These are phyloP conservation scores for Myotis findleyi DNA, from an alignment of 2,797 vertebrate genomes.

Conservation along the genomic window DNA sequence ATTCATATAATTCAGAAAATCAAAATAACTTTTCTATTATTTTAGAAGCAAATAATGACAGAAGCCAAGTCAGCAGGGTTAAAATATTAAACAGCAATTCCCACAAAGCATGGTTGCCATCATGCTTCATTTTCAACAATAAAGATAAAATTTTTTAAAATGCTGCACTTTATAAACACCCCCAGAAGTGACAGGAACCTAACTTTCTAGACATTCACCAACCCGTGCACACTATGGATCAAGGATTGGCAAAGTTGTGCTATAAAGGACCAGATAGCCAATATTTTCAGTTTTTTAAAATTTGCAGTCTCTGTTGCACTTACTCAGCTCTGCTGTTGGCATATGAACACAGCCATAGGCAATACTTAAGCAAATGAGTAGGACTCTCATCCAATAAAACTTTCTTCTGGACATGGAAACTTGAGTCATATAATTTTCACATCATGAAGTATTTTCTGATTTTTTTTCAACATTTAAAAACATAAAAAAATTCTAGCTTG, in stretches of 20 bases:
- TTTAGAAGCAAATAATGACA: too few species aligned
- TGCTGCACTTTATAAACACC: background rate
- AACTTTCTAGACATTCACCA: background rate
- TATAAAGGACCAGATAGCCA: background rate
- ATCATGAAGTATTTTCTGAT: background rate
- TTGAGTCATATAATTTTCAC: background rate
- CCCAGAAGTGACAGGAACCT: background rate
- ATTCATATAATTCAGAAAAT: too few species aligned
- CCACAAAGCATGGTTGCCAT: too few species aligned
- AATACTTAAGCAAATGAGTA: background rate
- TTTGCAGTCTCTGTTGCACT: background rate
- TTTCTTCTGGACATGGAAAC: background rate
- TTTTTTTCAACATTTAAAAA: background rate
- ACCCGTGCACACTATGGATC: background rate
- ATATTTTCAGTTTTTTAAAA: background rate
- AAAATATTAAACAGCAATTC: too few species aligned
- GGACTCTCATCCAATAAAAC: background rate
- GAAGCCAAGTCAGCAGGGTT: too few species aligned
- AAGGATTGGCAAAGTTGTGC: background rate
- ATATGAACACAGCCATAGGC: background rate
- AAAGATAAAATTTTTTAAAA: background rate
- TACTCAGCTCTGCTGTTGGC: background rate
- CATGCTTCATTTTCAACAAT: too few species aligned
- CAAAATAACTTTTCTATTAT: too few species aligned
- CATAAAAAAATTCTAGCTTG: background rate